Conservation (phyloP, 2,797 vertebrate genomes). For the Sandelia bainsii region DNA sequence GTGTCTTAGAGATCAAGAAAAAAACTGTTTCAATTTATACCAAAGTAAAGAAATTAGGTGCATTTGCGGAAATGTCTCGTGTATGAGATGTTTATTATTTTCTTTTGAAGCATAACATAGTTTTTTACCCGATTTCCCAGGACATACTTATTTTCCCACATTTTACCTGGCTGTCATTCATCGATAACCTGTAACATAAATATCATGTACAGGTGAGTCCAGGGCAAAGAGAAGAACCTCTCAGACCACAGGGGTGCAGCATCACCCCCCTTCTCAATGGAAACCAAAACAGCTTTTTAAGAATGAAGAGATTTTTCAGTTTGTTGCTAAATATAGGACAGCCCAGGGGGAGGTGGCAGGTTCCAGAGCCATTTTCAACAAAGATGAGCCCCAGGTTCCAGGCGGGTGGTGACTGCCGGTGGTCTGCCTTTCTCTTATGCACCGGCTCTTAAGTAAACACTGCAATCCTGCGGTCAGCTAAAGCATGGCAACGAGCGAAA, state of each 20-base stretch:
- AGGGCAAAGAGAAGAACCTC: slow-evolving; percentile 58
- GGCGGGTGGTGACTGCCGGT: slow-evolving; percentile 85
- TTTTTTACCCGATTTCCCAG: slow-evolving; percentile 37
- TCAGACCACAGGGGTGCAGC: slow-evolving; percentile 59
- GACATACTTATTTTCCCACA: slow-evolving; percentile 32
- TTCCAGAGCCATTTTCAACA: slow-evolving; percentile 87
- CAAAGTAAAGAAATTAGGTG: slow-evolving; percentile 1
- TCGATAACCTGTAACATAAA: slow-evolving; percentile 33
- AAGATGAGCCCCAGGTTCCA: slow-evolving; percentile 86
- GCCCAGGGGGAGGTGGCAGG: slow-evolving; percentile 78
- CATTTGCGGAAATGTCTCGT: background rate
- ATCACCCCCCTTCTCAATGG: slow-evolving; percentile 75
- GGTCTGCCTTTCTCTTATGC: slow-evolving; percentile 89
- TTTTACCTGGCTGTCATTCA: slow-evolving; percentile 16
- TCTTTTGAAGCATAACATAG: background rate
- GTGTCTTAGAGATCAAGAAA: background rate
- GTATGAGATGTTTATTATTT: slow-evolving; percentile 7
- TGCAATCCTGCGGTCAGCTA: slow-evolving; percentile 86
- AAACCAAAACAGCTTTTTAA: slow-evolving; percentile 85
- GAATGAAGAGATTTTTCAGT: slow-evolving; percentile 86
- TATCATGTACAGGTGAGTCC: slow-evolving; percentile 60
- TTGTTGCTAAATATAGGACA: slow-evolving; percentile 88
- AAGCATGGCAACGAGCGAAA: slow-evolving; percentile 86
- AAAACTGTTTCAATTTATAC: background rate
- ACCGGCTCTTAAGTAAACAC: slow-evolving; percentile 88